These are phyloP conservation scores for Cyclopterus lumpus DNA, from an alignment of 2,797 vertebrate species.

Conservation along the genomic window DNA sequence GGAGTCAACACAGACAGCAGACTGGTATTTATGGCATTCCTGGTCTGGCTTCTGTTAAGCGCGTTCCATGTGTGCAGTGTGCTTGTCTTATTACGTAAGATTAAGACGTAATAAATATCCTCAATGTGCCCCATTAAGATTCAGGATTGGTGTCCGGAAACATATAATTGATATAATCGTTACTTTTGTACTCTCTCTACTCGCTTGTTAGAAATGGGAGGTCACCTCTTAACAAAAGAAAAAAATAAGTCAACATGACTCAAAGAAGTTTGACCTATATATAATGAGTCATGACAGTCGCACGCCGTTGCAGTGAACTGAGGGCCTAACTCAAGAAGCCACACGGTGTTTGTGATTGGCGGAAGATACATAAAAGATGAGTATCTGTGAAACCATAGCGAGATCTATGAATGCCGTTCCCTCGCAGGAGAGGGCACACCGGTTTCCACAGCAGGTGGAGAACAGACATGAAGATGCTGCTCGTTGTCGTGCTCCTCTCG, in stretches of 20 bases:
- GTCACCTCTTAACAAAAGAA: background rate
- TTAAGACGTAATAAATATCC: background rate
- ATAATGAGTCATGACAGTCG: too few relatives aligned
- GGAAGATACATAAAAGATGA: conserved; percentile 28
- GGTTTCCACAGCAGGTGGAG: background rate
- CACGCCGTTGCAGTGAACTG: background rate
- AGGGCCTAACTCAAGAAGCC: background rate
- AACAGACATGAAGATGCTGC: conserved; percentile 51
- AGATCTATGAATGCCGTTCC: conserved; percentile 31
- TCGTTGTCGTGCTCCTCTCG: conserved; percentile 52
- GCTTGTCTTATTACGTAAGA: background rate
- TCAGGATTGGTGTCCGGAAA: background rate
- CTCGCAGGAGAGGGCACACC: conserved; percentile 9
- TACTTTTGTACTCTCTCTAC: background rate
- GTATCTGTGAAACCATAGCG: conserved; percentile 61
- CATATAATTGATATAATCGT: too few relatives aligned
- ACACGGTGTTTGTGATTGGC: conserved; percentile 33
- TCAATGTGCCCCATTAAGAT: background rate
- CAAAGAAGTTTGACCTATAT: too few relatives aligned
- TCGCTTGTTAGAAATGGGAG: background rate
- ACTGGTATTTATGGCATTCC: background rate
- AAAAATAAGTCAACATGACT: background rate
- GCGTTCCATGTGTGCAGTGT: background rate
- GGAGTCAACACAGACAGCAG: background rate
- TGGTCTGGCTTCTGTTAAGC: conserved; percentile 26